phyloP scores from a whole-genome alignment of 1,140 invertebrate genomes.

The Tetramorium simillimum region DNA sequence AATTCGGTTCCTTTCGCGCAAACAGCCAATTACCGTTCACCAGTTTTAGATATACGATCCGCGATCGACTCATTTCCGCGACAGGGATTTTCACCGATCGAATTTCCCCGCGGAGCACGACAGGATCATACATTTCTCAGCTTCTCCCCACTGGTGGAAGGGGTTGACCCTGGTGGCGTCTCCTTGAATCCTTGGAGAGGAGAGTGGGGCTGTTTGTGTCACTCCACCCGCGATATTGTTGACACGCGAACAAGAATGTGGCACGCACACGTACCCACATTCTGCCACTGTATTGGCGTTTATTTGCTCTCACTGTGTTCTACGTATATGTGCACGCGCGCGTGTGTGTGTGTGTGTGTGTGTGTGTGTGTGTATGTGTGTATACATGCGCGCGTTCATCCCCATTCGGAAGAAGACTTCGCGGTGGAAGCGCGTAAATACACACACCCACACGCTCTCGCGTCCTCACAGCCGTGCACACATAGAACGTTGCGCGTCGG shows the following conservation, averaged over 20 bases:
- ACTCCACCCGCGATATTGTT: constrained; percentile 70
- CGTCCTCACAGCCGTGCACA: neutral
- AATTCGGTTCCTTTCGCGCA: neutral
- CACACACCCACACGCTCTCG: neutral
- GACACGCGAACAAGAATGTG: constrained; percentile 65
- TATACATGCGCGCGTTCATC: constrained; percentile 18
- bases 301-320: neutral
- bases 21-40: neutral
- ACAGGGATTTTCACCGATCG: neutral
- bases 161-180: constrained; percentile 74
- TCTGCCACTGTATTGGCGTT: neutral
- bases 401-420: constrained; percentile 26
- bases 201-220: constrained; percentile 60
- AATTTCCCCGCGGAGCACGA: constrained; percentile 5
- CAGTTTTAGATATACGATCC: neutral
- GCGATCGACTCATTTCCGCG: constrained; percentile 8
- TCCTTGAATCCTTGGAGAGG: constrained; percentile 62
- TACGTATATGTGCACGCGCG: no score
- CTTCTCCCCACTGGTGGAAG: constrained; percentile 47
- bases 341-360: no score
- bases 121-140: constrained; percentile 63
- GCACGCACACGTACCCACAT: neutral
- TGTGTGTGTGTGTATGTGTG: neutral
- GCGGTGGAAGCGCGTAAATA: constrained; percentile 1
- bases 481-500: constrained; percentile 33